Evolutionary conservation across 2,797 vertebrate species (phyloP).

Genomic region (Hyperoplus lanceolatus): DNA sequence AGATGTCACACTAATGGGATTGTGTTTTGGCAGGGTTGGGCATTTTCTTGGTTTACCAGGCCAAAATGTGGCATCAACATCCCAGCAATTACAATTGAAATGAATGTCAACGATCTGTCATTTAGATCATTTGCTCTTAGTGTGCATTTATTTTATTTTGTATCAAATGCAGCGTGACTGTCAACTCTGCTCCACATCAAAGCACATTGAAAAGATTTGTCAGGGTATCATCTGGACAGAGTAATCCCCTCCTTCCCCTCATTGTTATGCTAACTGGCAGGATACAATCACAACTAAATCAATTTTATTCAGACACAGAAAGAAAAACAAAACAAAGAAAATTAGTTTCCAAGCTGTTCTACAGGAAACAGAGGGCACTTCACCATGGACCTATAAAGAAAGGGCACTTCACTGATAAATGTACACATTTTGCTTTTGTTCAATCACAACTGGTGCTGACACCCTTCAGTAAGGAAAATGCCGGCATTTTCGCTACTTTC

Average conservation of each 20-base stretch:
- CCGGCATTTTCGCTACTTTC: no score
- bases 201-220: conserved; percentile 32
- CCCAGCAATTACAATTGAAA: conserved; percentile 42
- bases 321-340: background rate
- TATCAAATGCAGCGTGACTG: conserved; percentile 1
- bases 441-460: background rate
- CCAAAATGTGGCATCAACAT: conserved; percentile 51
- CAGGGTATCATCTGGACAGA: conserved; percentile 36
- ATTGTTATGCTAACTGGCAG: conserved; percentile 32
- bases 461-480: no score
- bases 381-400: no score
- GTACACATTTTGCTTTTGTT: conserved; percentile 2
- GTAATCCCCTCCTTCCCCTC: conserved; percentile 30
- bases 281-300: conserved; percentile 34
- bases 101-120: conserved; percentile 48
- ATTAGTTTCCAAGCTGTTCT: conserved; percentile 4
- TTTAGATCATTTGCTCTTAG: conserved; percentile 50
- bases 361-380: background rate
- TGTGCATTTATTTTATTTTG: conserved; percentile 11
- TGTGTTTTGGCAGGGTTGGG: conserved; percentile 47
- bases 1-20: conserved; percentile 74
- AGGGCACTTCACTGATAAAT: no score
- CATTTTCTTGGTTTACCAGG: conserved; percentile 53
- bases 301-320: conserved; percentile 18
- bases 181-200: conserved; percentile 40